Evolutionary conservation across 1,140 invertebrate genomes (phyloP).

Genomic region (Brachionus plicatilis): DNA sequence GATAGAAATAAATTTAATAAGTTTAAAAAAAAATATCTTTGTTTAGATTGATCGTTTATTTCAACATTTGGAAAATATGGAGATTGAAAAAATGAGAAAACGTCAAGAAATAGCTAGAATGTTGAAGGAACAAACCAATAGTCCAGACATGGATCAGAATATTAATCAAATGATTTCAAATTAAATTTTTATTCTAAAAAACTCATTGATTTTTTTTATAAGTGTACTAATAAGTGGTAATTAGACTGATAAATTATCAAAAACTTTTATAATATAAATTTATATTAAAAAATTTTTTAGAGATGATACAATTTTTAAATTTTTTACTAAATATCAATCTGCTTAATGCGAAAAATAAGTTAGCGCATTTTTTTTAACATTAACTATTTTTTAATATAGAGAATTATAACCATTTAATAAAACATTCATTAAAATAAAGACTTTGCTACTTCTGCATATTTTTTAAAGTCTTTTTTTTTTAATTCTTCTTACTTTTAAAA

Average conservation of each 20-base stretch:
- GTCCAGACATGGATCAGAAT: constrained; percentile 20
- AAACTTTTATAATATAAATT: not conserved
- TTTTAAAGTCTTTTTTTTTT: too few relatives aligned
- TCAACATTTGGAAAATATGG: constrained; percentile 24
- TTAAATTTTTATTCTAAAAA: not conserved
- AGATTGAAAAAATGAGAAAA: constrained; percentile 39
- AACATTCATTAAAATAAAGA: too few relatives aligned
- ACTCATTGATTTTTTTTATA: not conserved
- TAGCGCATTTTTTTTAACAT: too few relatives aligned
- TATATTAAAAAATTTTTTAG: not conserved
- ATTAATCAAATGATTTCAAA: constrained; percentile 11
- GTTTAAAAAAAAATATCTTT: not conserved
- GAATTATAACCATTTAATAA: too few relatives aligned
- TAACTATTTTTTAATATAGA: too few relatives aligned
- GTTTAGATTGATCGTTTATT: constrained; percentile 35
- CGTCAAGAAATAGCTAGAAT: constrained; percentile 14
- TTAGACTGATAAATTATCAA: not conserved
- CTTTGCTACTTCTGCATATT: too few relatives aligned
- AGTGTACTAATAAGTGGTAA: not conserved
- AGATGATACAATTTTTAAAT: not conserved
- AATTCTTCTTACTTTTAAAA: too few relatives aligned
- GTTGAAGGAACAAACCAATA: not conserved
- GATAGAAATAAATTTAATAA: not conserved
- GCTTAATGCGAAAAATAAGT: not conserved
- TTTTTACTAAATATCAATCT: not conserved